Base-by-base conservation (phyloP, 1,140 invertebrate genomes). In the Zaprionus africanus region DNA sequence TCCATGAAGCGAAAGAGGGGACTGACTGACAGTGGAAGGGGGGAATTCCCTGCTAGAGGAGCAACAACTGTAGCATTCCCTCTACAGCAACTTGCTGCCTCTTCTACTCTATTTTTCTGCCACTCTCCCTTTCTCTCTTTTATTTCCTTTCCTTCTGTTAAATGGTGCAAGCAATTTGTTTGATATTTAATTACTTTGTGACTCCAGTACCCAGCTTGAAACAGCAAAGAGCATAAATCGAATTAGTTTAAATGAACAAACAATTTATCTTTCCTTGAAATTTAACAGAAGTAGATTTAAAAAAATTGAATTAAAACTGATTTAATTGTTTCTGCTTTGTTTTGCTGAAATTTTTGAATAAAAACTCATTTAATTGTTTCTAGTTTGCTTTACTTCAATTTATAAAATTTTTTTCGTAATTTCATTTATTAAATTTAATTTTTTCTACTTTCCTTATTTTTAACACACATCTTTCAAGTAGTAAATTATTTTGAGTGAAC, bases 141-240 rank as follows among this genome's bases (percentile, higher is more conserved):
- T n/a, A 6, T 17, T 22, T 15, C 12, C 19, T 51, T 24, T 2
- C 12, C 2, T 19, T 51, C 36, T 60, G 31, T 78, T 69, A 57
- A 62, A 36, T 31, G 34, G 57, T 68, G 65, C 77, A 46, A 70
- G 60, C 56, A 46, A 72, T 65, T 60, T 34, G 41, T 56, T 78
- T 34, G 19, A 24, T 34, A 62, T 78, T 70, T 77, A 49, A 77
- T 77, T 78, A 58, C 51, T 19, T 51, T 26, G 34, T 78, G 76
- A 72, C 22, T 78, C 74, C 70, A 17, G 7, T 5, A 15, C 4
- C 2, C 26, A 17, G 26, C 49, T 31, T 57, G 5, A 56, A 56
- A 31, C 53, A 24, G 26, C 26, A 56, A 56, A 56, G 53, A n/a
- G 26, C 17, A 56, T 24, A 9, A 4, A 51, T 51, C 11, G 22